phyloP scores from a whole-genome alignment of 2,113 vertebrate genomes.

The Oostethus manadensis region DNA sequence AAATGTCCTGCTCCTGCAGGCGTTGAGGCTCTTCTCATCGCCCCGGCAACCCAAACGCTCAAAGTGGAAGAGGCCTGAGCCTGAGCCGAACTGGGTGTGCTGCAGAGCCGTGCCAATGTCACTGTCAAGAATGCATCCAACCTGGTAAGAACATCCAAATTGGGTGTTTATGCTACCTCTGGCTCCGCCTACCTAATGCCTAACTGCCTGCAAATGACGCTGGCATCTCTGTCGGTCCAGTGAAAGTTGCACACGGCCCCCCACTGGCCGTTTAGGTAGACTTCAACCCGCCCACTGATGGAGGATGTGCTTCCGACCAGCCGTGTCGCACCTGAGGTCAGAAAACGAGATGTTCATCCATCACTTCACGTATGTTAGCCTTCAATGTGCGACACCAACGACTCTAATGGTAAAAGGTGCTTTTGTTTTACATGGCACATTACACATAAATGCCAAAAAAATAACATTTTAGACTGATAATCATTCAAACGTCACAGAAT shows the following conservation, averaged over 20 bases:
- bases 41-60: slow-evolving; percentile 82
- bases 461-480: too few species aligned
- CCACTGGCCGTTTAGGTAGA: slow-evolving; percentile 82
- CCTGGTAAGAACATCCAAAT: neutral
- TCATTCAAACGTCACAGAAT: too few species aligned
- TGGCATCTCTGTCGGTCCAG: slow-evolving; percentile 84
- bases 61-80: slow-evolving; percentile 77
- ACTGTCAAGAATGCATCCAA: slow-evolving; percentile 44
- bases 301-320: slow-evolving; percentile 70
- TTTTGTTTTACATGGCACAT: too few species aligned
- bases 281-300: slow-evolving; percentile 71
- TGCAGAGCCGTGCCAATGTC: slow-evolving; percentile 78
- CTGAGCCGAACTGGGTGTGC: slow-evolving; percentile 62
- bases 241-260: slow-evolving; percentile 81
- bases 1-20: slow-evolving; percentile 75
- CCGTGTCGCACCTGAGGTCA: slow-evolving; percentile 71
- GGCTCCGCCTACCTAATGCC: slow-evolving; percentile 70
- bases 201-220: slow-evolving; percentile 85
- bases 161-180: neutral
- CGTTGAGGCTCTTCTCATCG: slow-evolving; percentile 76
- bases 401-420: too few species aligned
- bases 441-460: too few species aligned
- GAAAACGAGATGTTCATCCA: neutral
- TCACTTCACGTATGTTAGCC: neutral
- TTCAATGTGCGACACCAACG: neutral